Evolutionary conservation across 1,140 invertebrate genomes (phyloP).

Genomic region (Globodera ellingtonae): DNA sequence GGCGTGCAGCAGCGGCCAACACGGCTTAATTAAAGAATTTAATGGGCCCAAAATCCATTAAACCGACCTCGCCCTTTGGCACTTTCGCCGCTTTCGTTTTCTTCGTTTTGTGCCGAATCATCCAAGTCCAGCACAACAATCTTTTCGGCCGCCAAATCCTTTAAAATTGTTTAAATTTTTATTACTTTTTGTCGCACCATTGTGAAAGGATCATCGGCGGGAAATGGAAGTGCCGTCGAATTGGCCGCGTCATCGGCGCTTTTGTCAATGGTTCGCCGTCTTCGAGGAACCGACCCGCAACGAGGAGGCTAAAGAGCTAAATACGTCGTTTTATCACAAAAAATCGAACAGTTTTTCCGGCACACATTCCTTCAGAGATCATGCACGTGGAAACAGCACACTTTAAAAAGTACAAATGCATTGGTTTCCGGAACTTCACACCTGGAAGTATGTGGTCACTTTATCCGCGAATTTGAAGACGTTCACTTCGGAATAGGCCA

Average conservation of each 20-base stretch:
- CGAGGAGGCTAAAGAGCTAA: constrained; percentile 53
- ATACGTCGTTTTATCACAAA: constrained; percentile 15
- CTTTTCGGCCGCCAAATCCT: constrained; percentile 61
- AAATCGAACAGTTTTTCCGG: constrained; percentile 57
- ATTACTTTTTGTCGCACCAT: constrained; percentile 19
- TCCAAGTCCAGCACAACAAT: constrained; percentile 63
- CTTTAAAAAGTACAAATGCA: constrained; percentile 42
- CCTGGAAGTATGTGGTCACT: constrained; percentile 50
- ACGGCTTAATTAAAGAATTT: background rate
- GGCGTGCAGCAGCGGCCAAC: background rate
- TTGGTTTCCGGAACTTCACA: background rate
- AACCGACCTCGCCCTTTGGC: constrained; percentile 11
- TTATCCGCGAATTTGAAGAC: constrained; percentile 58
- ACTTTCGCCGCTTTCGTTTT: constrained; percentile 9
- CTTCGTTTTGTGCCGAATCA: constrained; percentile 39
- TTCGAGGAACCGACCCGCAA: constrained; percentile 48
- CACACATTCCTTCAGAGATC: constrained; percentile 63
- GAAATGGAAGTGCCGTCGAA: constrained; percentile 23
- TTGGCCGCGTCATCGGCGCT: background rate
- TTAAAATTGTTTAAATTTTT: constrained; percentile 6
- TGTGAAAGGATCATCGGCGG: constrained; percentile 29
- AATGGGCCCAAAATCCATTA: background rate
- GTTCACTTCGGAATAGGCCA: constrained; percentile 62
- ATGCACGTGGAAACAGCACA: constrained; percentile 63
- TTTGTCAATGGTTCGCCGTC: constrained; percentile 21